These are phyloP conservation scores for Oreortyx pictus DNA, from an alignment of 2,797 vertebrate genomes.

Conservation along the genomic window DNA sequence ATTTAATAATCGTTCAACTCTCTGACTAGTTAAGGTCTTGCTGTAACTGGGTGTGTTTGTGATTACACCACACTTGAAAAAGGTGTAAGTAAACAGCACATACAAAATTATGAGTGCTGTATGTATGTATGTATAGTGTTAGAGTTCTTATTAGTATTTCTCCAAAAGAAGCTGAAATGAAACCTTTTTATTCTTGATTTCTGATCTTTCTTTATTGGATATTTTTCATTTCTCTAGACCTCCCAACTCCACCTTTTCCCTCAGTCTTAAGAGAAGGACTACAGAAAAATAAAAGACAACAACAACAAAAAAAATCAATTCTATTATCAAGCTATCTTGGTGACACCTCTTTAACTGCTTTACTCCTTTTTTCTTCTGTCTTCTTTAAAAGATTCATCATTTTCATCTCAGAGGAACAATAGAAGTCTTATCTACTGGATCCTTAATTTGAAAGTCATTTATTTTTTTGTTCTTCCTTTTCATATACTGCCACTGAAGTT, in stretches of 20 bases:
- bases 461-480: not conserved
- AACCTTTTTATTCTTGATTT: not conserved
- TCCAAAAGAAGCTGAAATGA: not conserved
- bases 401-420: not conserved
- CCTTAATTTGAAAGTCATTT: not conserved
- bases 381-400: not conserved
- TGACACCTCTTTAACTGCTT: not conserved
- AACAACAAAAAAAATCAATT: not conserved
- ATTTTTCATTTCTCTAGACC: not conserved
- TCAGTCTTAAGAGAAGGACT: not conserved
- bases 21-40: not conserved
- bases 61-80: not conserved
- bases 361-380: not conserved
- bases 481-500: not conserved
- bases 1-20: not conserved
- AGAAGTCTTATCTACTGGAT: not conserved
- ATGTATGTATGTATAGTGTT: rapidly evolving
- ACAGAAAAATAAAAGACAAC: no score
- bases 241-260: not conserved
- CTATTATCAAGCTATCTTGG: not conserved
- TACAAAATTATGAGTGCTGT: not conserved
- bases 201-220: not conserved
- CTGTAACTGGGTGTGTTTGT: not conserved
- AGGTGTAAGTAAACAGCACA: not conserved
- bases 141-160: not conserved